These are phyloP conservation scores for Eupithecia insigniata DNA, from an alignment of 2,888 invertebrate genomes.

Conservation along the genomic window DNA sequence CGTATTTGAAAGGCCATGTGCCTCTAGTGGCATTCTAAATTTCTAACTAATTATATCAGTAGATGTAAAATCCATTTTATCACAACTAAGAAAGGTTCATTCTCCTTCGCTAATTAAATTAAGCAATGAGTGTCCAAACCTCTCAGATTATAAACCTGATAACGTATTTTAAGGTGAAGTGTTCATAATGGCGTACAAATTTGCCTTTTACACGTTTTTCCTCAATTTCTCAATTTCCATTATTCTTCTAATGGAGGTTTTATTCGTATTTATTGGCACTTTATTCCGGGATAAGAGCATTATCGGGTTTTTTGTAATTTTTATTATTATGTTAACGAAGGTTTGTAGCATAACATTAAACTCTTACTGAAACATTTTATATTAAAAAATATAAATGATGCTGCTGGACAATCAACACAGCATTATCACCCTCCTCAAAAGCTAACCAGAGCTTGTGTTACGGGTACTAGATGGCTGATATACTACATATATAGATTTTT, in stretches of 20 bases:
- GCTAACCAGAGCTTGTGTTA: too few species aligned
- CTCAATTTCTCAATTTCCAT: constrained; percentile 54
- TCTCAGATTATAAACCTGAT: constrained; percentile 34
- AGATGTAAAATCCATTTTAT: neutral
- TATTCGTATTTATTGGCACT: constrained; percentile 45
- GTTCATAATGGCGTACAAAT: constrained; percentile 34
- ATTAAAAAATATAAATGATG: too few species aligned
- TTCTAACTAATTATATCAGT: neutral
- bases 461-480: too few species aligned
- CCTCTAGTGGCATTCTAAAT: neutral
- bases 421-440: too few species aligned
- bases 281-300: constrained; percentile 37
- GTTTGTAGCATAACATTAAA: constrained; percentile 1
- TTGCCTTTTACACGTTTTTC: constrained; percentile 38
- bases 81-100: neutral
- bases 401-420: too few species aligned
- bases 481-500: too few species aligned
- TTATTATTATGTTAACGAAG: constrained; percentile 14
- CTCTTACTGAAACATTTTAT: neutral
- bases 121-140: constrained; percentile 4
- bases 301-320: constrained; percentile 24
- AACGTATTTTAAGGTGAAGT: constrained; percentile 42
- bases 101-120: neutral
- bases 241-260: constrained; percentile 49
- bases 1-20: neutral